Evolutionary conservation across 2,797 vertebrate genomes (phyloP).

Genomic region (Chanos chanos): DNA sequence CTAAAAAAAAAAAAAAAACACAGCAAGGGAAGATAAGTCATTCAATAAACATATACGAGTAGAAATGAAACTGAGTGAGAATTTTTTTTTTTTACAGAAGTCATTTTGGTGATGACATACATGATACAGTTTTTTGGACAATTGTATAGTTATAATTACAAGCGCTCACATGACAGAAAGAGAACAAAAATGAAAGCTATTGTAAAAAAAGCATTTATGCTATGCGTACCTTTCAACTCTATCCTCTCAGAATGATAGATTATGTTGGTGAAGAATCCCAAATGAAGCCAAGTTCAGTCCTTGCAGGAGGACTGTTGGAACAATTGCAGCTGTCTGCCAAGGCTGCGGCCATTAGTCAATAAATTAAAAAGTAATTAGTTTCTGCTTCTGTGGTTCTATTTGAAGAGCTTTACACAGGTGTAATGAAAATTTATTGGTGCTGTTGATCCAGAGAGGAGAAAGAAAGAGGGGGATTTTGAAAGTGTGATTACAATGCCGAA

Average conservation of each 20-base stretch:
- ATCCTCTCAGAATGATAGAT: slow-evolving; percentile 82
- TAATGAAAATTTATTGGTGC: slow-evolving; percentile 79
- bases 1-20: too few relatives aligned
- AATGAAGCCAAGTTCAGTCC: slow-evolving; percentile 69
- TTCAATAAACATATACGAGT: too few relatives aligned
- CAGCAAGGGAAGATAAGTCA: too few relatives aligned
- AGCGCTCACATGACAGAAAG: too few relatives aligned
- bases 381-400: slow-evolving; percentile 82
- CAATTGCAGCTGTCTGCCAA: slow-evolving; percentile 77
- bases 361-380: slow-evolving; percentile 84
- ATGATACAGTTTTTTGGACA: too few relatives aligned
- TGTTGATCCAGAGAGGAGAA: slow-evolving; percentile 70
- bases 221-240: slow-evolving; percentile 78
- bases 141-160: too few relatives aligned
- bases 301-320: slow-evolving; percentile 73
- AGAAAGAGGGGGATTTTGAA: slow-evolving; percentile 66
- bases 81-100: too few relatives aligned
- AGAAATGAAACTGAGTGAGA: too few relatives aligned
- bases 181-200: not conserved
- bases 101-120: too few relatives aligned
- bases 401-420: slow-evolving; percentile 78
- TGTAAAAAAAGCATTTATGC: slow-evolving; percentile 61
- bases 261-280: slow-evolving; percentile 77
- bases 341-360: slow-evolving; percentile 82
- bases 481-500: slow-evolving; percentile 61